Base-by-base conservation (phyloP, 2,888 invertebrate species). In the Tetranychus piercei region DNA sequence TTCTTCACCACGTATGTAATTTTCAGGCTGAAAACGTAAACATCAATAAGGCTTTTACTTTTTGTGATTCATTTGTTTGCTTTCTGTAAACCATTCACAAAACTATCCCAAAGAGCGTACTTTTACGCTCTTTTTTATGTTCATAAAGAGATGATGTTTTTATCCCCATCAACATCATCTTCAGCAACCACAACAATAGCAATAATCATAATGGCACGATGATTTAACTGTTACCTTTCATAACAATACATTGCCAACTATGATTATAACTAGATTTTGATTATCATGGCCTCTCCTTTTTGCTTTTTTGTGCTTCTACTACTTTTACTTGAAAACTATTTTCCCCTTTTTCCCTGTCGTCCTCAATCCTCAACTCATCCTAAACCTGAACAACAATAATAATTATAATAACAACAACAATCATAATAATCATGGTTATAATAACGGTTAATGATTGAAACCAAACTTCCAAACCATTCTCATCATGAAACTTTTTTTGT, bases 401-500 rank as follows among this genome's bases (percentile, higher is more conserved):
- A 55, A 55, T 55, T 55, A 15, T 3, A 55, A 15, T 55, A 55
- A 55, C 15, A 55, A 55, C 55, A 55, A 55, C 55, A 55, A 7
- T 55, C 9, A 55, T 55, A 55, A 55, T 55, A 15, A 55, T 55
- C 9, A 55, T 55, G 55, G 15, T 0, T 15, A 55, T 55, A 55
- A 55, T 55, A 55, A 55, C 55, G 55, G 55, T 55, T 55, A 55
- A 15, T 55, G 15, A 55, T 15, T 55, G 55, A 55, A 15, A 55
- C 15, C 55, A 55, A 15, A 69, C 2, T 69, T 69, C 15, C 7
- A 69, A 11, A 15, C 11, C 7, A 69, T 23, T 11, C 69, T 43
- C 72, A 22, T 22, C 72, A 43, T 23, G 22, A n/a, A 9, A 74
- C 76, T 75, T 73, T 74, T 76, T 72, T 69, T 75, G 75, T 76